phyloP scores from a whole-genome alignment of 2,113 vertebrate genomes.

The Rhinopomastus cyanomelas region DNA sequence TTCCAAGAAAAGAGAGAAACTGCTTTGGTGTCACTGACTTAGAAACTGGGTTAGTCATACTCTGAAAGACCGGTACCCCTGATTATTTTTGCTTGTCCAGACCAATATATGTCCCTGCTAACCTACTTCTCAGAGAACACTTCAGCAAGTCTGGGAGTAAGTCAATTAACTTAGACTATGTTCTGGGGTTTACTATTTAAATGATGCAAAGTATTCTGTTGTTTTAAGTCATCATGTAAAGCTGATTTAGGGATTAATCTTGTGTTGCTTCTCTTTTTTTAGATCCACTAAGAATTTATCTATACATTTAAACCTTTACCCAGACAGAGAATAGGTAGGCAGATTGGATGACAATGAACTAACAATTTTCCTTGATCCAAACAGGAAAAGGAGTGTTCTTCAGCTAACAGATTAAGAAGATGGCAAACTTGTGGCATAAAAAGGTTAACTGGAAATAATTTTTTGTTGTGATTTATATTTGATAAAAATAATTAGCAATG shows the following conservation, averaged over 20 bases:
- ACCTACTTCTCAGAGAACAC: background rate
- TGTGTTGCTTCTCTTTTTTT: slow-evolving; percentile 40
- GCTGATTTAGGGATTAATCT: slow-evolving; percentile 56
- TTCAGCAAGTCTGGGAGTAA: background rate
- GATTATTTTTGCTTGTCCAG: background rate
- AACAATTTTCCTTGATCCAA: background rate
- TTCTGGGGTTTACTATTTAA: background rate
- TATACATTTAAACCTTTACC: slow-evolving; percentile 37
- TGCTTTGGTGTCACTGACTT: slow-evolving; percentile 32
- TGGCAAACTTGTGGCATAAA: background rate
- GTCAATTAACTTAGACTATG: background rate
- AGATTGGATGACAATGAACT: background rate
- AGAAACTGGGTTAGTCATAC: slow-evolving; percentile 25
- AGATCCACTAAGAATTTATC: slow-evolving; percentile 32
- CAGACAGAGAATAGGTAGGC: slow-evolving; percentile 9
- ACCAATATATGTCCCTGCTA: background rate
- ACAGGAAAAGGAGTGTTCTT: background rate
- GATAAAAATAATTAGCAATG: background rate
- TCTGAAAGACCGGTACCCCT: background rate
- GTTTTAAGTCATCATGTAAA: slow-evolving; percentile 27
- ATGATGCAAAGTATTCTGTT: background rate
- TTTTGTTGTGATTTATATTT: background rate
- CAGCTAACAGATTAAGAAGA: background rate
- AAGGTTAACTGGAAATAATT: background rate
- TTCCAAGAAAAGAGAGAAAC: slow-evolving; percentile 63